phyloP scores from a whole-genome alignment of 2,113 vertebrate genomes.

The Hydropotes inermis region DNA sequence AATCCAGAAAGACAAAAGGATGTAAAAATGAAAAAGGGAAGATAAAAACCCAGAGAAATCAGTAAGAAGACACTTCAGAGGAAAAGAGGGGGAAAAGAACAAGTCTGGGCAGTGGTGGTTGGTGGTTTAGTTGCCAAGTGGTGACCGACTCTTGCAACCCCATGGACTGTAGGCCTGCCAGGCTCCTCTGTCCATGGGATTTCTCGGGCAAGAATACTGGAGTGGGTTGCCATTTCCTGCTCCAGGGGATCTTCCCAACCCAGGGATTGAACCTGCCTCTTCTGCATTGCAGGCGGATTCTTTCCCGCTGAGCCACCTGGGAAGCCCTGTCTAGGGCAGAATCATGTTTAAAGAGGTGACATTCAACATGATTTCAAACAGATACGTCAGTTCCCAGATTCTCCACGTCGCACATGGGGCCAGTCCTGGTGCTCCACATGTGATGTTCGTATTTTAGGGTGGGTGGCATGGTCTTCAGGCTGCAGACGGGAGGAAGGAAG shows the following conservation, averaged over 20 bases:
- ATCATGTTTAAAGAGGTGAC: neutral
- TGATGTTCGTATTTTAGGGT: too few species aligned
- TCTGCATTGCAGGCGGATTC: neutral
- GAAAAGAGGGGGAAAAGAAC: neutral
- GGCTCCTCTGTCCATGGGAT: neutral
- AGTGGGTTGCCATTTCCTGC: neutral
- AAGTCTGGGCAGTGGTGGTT: neutral
- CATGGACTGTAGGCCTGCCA: neutral
- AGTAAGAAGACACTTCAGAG: neutral
- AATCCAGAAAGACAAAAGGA: neutral
- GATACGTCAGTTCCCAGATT: neutral
- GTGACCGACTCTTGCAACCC: neutral
- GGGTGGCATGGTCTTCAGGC: neutral
- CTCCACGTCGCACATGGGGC: neutral
- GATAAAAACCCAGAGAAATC: neutral
- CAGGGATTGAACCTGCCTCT: rapidly evolving
- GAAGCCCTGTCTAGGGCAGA: neutral
- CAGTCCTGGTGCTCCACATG: rapidly evolving
- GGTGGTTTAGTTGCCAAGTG: neutral
- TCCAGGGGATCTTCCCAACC: neutral
- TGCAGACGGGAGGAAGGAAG: neutral
- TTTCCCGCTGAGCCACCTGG: neutral
- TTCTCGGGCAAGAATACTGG: neutral
- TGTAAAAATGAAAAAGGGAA: neutral
- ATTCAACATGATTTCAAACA: neutral